phyloP scores from a whole-genome alignment of 2,113 vertebrate species.

The Megaceryle maxima region DNA sequence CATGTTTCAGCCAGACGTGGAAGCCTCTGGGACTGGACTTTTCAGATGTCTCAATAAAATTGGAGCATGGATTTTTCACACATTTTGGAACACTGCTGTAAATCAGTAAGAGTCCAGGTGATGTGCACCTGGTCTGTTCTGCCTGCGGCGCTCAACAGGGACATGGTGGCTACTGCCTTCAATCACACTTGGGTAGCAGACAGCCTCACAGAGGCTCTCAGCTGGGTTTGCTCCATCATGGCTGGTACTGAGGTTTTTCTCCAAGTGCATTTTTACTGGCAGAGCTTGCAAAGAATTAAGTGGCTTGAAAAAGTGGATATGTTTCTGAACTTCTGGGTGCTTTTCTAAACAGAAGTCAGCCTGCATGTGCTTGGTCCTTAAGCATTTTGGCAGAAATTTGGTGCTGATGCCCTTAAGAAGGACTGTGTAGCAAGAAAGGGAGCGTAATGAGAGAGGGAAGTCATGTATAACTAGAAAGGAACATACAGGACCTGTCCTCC shows the following conservation, averaged over 20 bases:
- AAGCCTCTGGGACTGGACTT: neutral
- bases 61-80: neutral
- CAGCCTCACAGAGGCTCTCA: neutral
- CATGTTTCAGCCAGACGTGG: neutral
- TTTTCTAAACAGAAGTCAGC: neutral
- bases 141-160: neutral
- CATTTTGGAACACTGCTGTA: neutral
- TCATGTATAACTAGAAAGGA: neutral
- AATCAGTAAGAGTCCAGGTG: neutral
- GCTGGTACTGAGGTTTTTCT: neutral
- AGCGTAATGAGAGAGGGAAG: neutral
- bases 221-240: neutral
- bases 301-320: neutral
- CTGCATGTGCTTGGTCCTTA: neutral
- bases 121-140: neutral
- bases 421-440: neutral
- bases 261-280: neutral
- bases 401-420: neutral
- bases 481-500: neutral
- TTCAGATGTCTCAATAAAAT: neutral
- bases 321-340: neutral
- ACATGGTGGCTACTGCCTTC: neutral
- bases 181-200: rapidly evolving
- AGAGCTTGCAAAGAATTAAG: neutral
- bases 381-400: neutral